Conservation (phyloP, 2,113 vertebrate genomes). For the Paraplagusia blochii region DNA sequence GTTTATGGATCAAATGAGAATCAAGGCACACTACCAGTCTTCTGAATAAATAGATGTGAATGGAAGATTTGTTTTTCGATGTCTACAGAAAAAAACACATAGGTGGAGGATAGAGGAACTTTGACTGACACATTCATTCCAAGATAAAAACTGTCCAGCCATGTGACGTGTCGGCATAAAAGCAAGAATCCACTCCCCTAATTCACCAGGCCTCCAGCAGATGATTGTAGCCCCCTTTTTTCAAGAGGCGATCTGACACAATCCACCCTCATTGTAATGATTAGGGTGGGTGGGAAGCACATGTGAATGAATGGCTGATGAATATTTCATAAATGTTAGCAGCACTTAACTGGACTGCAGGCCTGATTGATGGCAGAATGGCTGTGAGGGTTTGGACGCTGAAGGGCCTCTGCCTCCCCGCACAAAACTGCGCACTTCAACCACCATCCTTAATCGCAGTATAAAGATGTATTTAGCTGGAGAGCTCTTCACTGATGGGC, state of each 20-base stretch:
- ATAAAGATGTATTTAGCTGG: constrained; percentile 88
- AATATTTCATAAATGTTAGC: constrained; percentile 99
- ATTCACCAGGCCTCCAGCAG: constrained; percentile 85
- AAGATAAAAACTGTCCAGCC: constrained; percentile 82
- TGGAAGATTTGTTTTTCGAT: no score
- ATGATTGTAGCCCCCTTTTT: constrained; percentile 84
- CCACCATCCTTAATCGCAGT: constrained; percentile 85
- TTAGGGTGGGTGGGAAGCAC: constrained; percentile 92
- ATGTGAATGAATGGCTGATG: constrained; percentile 94
- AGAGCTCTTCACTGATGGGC: constrained; percentile 92
- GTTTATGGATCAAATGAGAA: no score
- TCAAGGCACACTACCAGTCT: no score
- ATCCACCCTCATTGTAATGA: constrained; percentile 87
- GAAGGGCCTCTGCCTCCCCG: constrained; percentile 83
- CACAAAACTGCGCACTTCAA: constrained; percentile 81
- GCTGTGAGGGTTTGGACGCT: constrained; percentile 89
- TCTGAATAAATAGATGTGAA: no score
- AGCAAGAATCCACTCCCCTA: constrained; percentile 78
- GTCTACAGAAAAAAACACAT: constrained; percentile 16
- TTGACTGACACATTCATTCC: constrained; percentile 78
- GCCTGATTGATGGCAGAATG: constrained; percentile 95
- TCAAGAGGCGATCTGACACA: constrained; percentile 60
- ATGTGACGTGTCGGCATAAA: constrained; percentile 83
- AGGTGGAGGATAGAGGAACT: constrained; percentile 70
- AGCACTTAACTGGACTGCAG: constrained; percentile 91